Base-by-base conservation (phyloP, 2,888 invertebrate genomes). In the Listrodromus nycthemerus region DNA sequence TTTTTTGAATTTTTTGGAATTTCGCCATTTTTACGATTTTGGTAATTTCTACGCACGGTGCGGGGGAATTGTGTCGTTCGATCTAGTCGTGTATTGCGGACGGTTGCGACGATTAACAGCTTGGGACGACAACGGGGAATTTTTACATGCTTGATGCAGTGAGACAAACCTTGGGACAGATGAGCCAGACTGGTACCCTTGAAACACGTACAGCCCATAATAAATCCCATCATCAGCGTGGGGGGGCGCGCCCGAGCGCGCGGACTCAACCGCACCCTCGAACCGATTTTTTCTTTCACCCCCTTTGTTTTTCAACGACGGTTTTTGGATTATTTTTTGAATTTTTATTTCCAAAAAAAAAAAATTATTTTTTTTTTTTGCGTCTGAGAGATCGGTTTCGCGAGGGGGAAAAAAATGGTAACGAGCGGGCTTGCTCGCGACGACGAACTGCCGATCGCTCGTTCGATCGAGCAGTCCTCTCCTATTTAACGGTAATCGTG, bases 161-260 rank as follows among this genome's bases (percentile, higher is more conserved):
- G 78, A 75, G 70, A 91, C 91, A 86, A 91, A 93, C 92, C 92
- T 93, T 92, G 92, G 89, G 91, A 91, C 66, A 93, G 91, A 89
- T 91, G 92, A 87, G 90, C 88, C 87, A 93, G 90, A 90, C 89
- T 92, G 91, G 94, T 95, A 97, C 97, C 97, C 97, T 97, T 97
- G 94, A 97, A 96, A 95, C 97, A 97, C 94, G 97, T 97, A 95
- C 97, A 97, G 94, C 97, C 97, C 97, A 97, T 97, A 95, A 97
- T 97, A 96, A 97, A 97, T 95, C 97, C 97, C 97, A 97, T 97
- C 97, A 97, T 97, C 95, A 82, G 86, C 86, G 81, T 82, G 75
- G 95, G 95, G 89, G 90, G 88, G 89, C 84, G 82, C 85, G 84
- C 84, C 66, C 81, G 69, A 76, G 85, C 80, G 86, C 85, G 82